A percentile compares a stretch with the other conserved stretches of the same genome.
phyloP scores from a whole-genome alignment of 2,113 vertebrate genomes.

The Varanus komodoensis region DNA sequence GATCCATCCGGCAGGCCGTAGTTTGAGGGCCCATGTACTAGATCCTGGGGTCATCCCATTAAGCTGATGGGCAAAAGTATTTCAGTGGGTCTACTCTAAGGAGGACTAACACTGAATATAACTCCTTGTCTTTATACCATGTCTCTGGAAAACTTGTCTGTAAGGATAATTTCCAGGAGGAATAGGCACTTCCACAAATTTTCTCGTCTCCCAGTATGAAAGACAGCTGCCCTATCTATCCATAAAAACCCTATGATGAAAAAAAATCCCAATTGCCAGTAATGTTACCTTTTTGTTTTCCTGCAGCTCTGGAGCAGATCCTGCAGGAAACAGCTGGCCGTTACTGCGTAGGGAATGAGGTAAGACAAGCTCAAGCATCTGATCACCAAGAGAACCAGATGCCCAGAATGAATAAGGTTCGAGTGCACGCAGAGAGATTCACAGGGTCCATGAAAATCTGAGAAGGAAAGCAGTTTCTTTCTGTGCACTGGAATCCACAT shows the following conservation, averaged over 20 bases:
- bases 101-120: too few relatives aligned
- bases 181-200: too few relatives aligned
- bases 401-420: not conserved
- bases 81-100: not conserved
- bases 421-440: not conserved
- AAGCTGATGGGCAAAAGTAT: not conserved
- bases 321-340: slow-evolving; percentile 86
- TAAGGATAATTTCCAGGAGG: too few relatives aligned
- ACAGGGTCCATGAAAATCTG: not conserved
- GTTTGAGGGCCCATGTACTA: not conserved
- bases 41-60: not conserved
- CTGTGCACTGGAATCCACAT: not conserved
- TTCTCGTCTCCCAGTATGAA: too few relatives aligned
- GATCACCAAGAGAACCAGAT: not conserved
- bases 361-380: slow-evolving; percentile 66
- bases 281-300: slow-evolving; percentile 34
- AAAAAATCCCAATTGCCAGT: slow-evolving; percentile 34
- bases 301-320: slow-evolving; percentile 88
- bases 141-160: too few relatives aligned
- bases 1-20: too few relatives aligned
- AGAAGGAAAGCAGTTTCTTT: not conserved
- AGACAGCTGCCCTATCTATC: too few relatives aligned
- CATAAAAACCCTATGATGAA: not conserved
- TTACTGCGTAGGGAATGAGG: slow-evolving; percentile 93
- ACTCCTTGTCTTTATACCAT: too few relatives aligned